Base-by-base conservation (phyloP, 1,140 invertebrate species). In the Euura lappo region DNA sequence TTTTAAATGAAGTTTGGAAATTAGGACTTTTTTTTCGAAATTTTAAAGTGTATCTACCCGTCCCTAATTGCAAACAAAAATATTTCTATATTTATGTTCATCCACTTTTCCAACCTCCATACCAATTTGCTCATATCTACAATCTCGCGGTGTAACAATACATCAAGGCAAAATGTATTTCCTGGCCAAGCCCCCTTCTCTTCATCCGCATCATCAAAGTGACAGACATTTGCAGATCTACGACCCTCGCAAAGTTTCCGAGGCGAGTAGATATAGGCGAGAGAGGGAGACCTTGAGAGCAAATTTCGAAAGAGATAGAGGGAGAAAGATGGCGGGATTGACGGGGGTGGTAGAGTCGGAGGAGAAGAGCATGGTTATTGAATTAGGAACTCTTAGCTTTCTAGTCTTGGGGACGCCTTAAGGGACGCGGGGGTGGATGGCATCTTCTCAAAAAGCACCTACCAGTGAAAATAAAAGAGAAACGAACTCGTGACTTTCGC, bases 331-430 rank as follows among this genome's bases (percentile, higher is more conserved):
- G 51, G 3, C 28, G 28, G 28, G 28, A 28, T 28, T 28, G 28
- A n/a, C 0, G 13, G 51, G 28, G 28, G 0, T 28, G 67, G 43
- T 8, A 8, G 67, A 68, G 67, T 13, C 75, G 75, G 69, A 74
- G 72, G 69, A 72, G 64, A 72, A 83, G 83, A 83, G 79, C 79
- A 82, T 79, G 77, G 81, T 86, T 84, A 87, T 87, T 86, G 81
- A 85, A 87, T 87, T 86, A 86, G 84, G 79, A 87, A 86, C 85
- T 87, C 85, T 87, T 86, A 86, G 85, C 85, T 87, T 85, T 87
- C 82, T 81, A 83, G 83, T 84, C 86, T 83, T 86, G 82, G 80
- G 75, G 83, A 79, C 81, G 80, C 80, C 81, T 85, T 84, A 79
- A 84, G 82, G 83, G 83, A 83, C 80, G 78, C 80, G 77, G 77